Evolutionary conservation across 1,140 invertebrate species (phyloP).

Genomic region (Drosophila saltans): DNA sequence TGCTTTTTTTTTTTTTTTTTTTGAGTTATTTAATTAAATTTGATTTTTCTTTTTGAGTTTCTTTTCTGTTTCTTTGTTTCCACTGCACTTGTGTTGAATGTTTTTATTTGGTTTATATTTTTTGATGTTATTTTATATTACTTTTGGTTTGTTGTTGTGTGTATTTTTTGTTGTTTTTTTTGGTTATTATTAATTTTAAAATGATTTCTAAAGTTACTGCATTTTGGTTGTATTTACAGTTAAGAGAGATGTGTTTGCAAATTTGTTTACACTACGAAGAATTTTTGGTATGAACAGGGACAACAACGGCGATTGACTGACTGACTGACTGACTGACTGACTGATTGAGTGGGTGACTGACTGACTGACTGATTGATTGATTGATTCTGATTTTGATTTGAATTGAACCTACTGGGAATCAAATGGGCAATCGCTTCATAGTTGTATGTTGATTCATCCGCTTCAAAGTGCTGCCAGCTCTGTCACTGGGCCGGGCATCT

Average conservation of each 20-base stretch:
- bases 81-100: conserved; percentile 11
- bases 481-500: conserved; percentile 69
- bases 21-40: background rate
- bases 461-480: conserved; percentile 65
- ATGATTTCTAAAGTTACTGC: conserved; percentile 20
- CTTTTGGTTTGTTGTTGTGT: background rate
- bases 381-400: conserved; percentile 18
- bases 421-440: conserved; percentile 70
- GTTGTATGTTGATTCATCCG: conserved; percentile 52
- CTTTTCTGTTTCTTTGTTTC: background rate
- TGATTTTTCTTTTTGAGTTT: background rate
- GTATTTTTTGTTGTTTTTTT: conserved; percentile 1
- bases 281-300: conserved; percentile 12
- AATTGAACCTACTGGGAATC: conserved; percentile 60
- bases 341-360: conserved; percentile 28
- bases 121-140: background rate
- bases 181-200: background rate
- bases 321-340: conserved; percentile 36
- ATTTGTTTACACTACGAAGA: conserved; percentile 16
- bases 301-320: conserved; percentile 23
- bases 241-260: conserved; percentile 25
- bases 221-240: conserved; percentile 54
- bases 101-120: conserved; percentile 1
- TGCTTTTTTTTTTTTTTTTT: conserved; percentile 13
- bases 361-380: conserved; percentile 40